Evolutionary conservation across 2,113 vertebrate genomes (phyloP).

Genomic region (Cyanoderma ruficeps): DNA sequence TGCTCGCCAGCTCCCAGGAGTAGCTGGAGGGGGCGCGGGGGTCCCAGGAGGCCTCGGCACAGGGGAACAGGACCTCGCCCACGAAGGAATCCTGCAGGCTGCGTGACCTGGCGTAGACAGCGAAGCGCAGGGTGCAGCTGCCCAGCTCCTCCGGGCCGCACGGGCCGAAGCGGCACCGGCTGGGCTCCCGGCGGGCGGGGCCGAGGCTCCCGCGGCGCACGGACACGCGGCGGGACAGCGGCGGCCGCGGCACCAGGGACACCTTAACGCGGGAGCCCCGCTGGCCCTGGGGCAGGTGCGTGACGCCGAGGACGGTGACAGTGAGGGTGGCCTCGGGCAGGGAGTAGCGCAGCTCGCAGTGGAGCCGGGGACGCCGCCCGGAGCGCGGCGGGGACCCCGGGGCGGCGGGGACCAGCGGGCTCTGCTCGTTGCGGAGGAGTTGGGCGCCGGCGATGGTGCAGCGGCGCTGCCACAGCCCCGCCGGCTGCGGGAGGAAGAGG

Average conservation of each 20-base stretch:
- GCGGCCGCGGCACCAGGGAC: slow-evolving; percentile 70
- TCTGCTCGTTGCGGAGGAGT: slow-evolving; percentile 11
- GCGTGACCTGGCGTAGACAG: slow-evolving; percentile 69
- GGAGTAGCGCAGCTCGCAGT: slow-evolving; percentile 75
- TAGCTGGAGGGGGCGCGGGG: slow-evolving; percentile 53
- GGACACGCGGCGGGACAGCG: background rate
- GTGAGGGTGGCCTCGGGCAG: slow-evolving; percentile 60
- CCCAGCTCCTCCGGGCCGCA: slow-evolving; percentile 71
- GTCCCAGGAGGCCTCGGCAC: slow-evolving; percentile 73
- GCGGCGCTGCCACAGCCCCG: slow-evolving; percentile 39
- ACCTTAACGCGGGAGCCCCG: slow-evolving; percentile 64
- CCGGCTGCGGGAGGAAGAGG: slow-evolving; percentile 48
- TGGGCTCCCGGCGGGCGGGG: slow-evolving; percentile 61
- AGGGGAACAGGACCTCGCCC: slow-evolving; percentile 78
- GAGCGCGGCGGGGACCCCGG: background rate
- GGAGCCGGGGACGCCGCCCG: slow-evolving; percentile 63
- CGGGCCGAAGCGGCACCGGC: slow-evolving; percentile 70
- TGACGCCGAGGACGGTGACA: slow-evolving; percentile 73
- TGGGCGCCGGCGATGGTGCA: slow-evolving; percentile 45
- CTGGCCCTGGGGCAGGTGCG: slow-evolving; percentile 58
- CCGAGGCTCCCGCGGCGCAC: slow-evolving; percentile 63
- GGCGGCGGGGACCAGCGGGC: background rate
- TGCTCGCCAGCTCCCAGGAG: slow-evolving; percentile 70
- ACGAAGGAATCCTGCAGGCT: slow-evolving; percentile 73
- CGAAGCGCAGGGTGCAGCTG: slow-evolving; percentile 71